A percentile compares a stretch with the other conserved stretches of the same genome.
phyloP scores from a whole-genome alignment of 2,888 invertebrate genomes.

The Cylloceria caligata region DNA sequence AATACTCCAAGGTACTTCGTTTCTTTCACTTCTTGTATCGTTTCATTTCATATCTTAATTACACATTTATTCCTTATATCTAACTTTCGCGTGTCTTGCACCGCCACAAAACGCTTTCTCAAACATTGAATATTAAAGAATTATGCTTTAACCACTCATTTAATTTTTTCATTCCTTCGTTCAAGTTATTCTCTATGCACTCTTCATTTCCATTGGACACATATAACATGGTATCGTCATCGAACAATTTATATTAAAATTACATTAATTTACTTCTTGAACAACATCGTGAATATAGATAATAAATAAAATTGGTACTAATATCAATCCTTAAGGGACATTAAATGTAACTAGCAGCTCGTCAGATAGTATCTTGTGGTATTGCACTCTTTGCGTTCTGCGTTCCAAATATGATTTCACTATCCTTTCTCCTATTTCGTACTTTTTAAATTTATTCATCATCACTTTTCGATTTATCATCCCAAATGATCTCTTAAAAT shows the following conservation, averaged over 20 bases:
- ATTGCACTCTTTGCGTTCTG: slow-evolving; percentile 36
- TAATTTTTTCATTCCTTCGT: slow-evolving; percentile 19
- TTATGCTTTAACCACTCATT: slow-evolving; percentile 46
- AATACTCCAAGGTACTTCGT: slow-evolving; percentile 61
- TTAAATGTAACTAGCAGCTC: background rate
- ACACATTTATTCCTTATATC: slow-evolving; percentile 29
- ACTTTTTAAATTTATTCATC: slow-evolving; percentile 40
- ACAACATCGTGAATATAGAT: slow-evolving; percentile 54
- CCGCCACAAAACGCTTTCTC: slow-evolving; percentile 56
- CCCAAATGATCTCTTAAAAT: slow-evolving; percentile 40
- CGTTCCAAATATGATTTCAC: slow-evolving; percentile 36
- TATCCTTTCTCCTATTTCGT: slow-evolving; percentile 24
- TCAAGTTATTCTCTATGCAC: slow-evolving; percentile 46
- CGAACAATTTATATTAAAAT: slow-evolving; percentile 55
- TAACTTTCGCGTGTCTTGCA: slow-evolving; percentile 47
- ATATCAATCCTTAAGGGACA: slow-evolving; percentile 47
- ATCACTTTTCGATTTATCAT: slow-evolving; percentile 22
- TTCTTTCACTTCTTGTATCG: slow-evolving; percentile 41
- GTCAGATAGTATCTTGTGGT: background rate
- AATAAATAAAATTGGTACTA: slow-evolving; percentile 51
- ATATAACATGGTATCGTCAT: slow-evolving; percentile 60
- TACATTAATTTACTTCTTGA: slow-evolving; percentile 15
- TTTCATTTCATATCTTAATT: slow-evolving; percentile 43
- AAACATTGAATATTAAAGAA: slow-evolving; percentile 52
- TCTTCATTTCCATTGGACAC: slow-evolving; percentile 23